phyloP scores from a whole-genome alignment of 2,113 vertebrate genomes.

The Sisor rabdophorus region DNA sequence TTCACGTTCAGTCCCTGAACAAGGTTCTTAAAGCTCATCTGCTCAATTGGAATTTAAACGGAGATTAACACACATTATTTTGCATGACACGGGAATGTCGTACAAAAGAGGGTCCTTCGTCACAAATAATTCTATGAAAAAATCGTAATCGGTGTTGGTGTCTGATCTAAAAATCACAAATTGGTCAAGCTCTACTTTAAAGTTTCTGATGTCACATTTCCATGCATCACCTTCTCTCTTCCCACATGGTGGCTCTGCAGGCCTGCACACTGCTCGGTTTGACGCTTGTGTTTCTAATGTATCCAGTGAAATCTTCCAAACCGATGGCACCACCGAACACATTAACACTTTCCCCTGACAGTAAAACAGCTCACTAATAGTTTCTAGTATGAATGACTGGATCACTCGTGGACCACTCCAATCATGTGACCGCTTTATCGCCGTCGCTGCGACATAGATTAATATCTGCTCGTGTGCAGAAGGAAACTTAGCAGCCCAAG shows the following conservation, averaged over 20 bases:
- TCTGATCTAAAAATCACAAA: too few species aligned
- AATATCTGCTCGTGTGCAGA: neutral
- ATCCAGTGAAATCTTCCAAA: neutral
- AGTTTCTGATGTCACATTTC: neutral
- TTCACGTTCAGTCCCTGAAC: too few species aligned
- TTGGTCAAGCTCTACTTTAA: too few species aligned
- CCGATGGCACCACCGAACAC: neutral
- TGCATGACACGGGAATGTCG: too few species aligned
- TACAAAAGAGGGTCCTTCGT: too few species aligned
- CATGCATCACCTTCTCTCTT: neutral
- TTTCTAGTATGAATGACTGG: constrained; percentile 11
- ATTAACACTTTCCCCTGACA: constrained; percentile 9
- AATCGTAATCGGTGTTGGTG: too few species aligned
- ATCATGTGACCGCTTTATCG: neutral
- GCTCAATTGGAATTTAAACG: too few species aligned
- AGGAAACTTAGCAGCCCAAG: constrained; percentile 1
- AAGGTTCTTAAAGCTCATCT: too few species aligned
- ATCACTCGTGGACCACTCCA: constrained; percentile 1
- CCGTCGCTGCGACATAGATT: neutral
- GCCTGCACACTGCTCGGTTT: neutral
- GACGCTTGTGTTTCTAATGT: neutral
- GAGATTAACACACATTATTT: too few species aligned
- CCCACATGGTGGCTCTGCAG: constrained; percentile 37
- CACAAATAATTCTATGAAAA: too few species aligned
- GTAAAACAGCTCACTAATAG: neutral